Percentiles rank a stretch among this genome's conserved stretches.
Evolutionary conservation across 2,113 vertebrate genomes (phyloP).

Genomic region (Ameiurus melas): DNA sequence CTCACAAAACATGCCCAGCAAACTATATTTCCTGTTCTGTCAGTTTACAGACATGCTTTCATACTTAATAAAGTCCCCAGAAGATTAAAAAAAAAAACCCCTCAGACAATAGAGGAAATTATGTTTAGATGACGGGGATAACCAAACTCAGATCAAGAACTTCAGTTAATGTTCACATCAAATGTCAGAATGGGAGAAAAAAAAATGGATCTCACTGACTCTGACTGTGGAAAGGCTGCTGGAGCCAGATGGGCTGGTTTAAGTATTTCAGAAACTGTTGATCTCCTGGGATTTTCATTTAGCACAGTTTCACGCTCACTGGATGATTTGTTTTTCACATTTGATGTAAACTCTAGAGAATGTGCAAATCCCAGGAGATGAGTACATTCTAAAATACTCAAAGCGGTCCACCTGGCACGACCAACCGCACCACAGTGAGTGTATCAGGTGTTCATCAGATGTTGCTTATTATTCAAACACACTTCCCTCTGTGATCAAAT

Average conservation of each 20-base stretch:
- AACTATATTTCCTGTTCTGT: neutral
- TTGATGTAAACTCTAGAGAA: neutral
- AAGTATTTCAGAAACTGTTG: neutral
- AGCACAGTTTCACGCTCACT: neutral
- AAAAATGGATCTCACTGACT: neutral
- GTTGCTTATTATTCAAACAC: neutral
- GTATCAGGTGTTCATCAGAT: neutral
- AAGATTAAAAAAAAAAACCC: constrained; percentile 10
- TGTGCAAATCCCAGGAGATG: neutral
- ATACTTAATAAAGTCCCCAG: neutral
- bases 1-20: neutral
- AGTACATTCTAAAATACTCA: neutral
- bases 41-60: neutral
- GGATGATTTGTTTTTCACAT: neutral
- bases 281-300: neutral
- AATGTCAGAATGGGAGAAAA: neutral
- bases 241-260: neutral
- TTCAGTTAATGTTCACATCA: neutral
- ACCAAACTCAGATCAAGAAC: neutral
- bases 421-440: neutral
- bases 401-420: neutral
- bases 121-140: neutral
- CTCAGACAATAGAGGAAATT: neutral
- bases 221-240: neutral
- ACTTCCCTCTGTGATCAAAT: neutral